Evolutionary conservation across 2,113 vertebrate genomes (phyloP), one percentile per base, ranked within the genome.

Genomic region (Zingel zingel): DNA sequence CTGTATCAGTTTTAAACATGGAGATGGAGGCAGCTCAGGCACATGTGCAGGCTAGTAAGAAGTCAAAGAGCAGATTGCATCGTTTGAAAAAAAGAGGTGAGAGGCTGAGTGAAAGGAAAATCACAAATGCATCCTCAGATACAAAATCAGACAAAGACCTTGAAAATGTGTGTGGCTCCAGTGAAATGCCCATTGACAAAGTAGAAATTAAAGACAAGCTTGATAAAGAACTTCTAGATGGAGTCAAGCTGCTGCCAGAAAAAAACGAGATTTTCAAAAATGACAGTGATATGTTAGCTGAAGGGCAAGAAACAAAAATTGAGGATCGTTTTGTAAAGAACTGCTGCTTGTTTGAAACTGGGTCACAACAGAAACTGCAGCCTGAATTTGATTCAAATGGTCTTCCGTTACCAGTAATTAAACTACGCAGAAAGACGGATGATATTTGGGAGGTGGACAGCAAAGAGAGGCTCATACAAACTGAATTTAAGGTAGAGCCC

Each of bases 401-500:
- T 10, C 23, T 86, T 76, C 77, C 84, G 0, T 83, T 95, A n/a
- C 95, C 94, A 6, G 81, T 91, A n/a, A 87, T 96, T 21, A 93
- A 92, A 68, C 84, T 96, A 2, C 89, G 94, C 19, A 91, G 95
- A 67, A 95, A 92, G 84, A 57, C 51, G 0, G 91, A 95, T 50
- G 94, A 94, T 54, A 93, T 93, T 36, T 95, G 95, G 95, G 94
- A 94, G 57, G 94, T 96, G 77, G 93, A 95, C 3, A 87, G 88
- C 58, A 86, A 88, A 77, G 90, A 86, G 30, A 79, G 82, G 43
- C 67, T 81, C 19, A 15, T 66, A 1, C 80, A 80, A 27, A 25
- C 79, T 0, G 74, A 86, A 2, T 4, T 77, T 3, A 90, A 87
- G 58, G 30, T 59, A 8, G 89, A 92, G 59, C 47, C 74, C 9